Evolutionary conservation across 2,888 invertebrate species (phyloP), one percentile per base, ranked within the genome.

Genomic region (Cloeon dipterum): DNA sequence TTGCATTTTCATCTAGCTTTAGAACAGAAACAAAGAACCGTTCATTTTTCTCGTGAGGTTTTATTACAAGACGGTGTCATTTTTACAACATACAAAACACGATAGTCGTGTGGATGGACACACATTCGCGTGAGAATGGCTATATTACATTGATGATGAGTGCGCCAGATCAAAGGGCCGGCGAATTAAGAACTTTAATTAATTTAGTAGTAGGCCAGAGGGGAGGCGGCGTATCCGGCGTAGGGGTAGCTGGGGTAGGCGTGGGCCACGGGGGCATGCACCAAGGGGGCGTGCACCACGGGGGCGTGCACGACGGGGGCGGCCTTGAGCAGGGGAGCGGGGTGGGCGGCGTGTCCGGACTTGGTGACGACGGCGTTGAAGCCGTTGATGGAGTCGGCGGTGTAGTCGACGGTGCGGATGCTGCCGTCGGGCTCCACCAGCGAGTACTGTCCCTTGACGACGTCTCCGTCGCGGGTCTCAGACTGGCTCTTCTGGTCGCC

Each of bases 301-400:
- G 29, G 29, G 29, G 29, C 29, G n/a, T 29, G 29, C 8, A 23
- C n/a, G 16, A 29, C 16, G 16, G n/a, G 7, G n/a, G 29, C 7
- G n/a, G 16, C 29, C 29, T 29, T 29, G 29, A 14, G n/a, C 29
- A 29, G n/a, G 14, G 29, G 29, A n/a, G 29, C 29, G 14, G 29
- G 29, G 29, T 29, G 29, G 29, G 29, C 29, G n/a, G 29, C 29
- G 29, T n/a, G 29, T n/a, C 29, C 29, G n/a, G 29, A 14, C 29
- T 16, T 29, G 29, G 29, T 29, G 5, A 29, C 29, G n/a, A 14
- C 13, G n/a, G 29, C 29, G 29, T 29, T 29, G 29, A 29, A 29
- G n/a, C 29, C 29, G 29, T 29, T 29, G 29, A 14, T n/a, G 29
- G 29, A n/a, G 16, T 29, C 29, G 16, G 29, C 29, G 29, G 29